These are phyloP conservation scores for Pterois miles DNA, from an alignment of 2,797 vertebrate genomes.

Conservation along the genomic window DNA sequence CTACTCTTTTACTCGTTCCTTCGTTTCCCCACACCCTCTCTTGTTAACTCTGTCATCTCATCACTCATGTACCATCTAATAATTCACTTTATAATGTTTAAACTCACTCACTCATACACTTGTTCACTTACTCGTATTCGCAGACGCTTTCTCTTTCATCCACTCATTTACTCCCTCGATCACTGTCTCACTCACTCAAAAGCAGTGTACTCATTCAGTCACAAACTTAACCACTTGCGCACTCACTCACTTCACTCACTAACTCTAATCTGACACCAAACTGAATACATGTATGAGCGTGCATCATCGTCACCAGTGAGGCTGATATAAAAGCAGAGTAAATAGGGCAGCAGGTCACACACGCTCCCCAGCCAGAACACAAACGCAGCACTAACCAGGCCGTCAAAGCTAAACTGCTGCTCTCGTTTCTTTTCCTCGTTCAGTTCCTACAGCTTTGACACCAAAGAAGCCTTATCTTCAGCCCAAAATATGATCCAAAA, in stretches of 20 bases:
- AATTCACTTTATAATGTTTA: not conserved
- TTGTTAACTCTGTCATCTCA: too few species aligned
- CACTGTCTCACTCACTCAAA: not conserved
- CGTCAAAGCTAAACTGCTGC: conserved; percentile 53
- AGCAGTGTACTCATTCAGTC: not conserved
- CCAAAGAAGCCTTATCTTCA: too few species aligned
- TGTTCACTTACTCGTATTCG: not conserved
- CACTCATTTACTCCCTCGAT: not conserved
- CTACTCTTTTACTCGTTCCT: not conserved
- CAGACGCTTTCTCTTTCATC: too few species aligned
- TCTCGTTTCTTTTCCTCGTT: conserved; percentile 24
- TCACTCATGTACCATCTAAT: too few species aligned
- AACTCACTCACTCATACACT: not conserved
- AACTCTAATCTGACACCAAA: conserved; percentile 9
- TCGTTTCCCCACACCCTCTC: too few species aligned
- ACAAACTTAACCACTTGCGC: not conserved
- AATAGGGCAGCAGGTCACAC: conserved; percentile 71
- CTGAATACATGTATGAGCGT: conserved; percentile 27
- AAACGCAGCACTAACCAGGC: conserved; percentile 40
- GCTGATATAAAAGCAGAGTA: conserved; percentile 47
- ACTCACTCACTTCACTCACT: not conserved
- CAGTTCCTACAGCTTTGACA: conserved; percentile 47
- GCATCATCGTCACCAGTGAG: not conserved
- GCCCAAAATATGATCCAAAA: too few species aligned
- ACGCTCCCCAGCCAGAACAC: conserved; percentile 51